Evolutionary conservation across 2,888 invertebrate genomes (phyloP), one percentile per base, ranked within the genome.

Genomic region (Chrysopilus asiliformis): DNA sequence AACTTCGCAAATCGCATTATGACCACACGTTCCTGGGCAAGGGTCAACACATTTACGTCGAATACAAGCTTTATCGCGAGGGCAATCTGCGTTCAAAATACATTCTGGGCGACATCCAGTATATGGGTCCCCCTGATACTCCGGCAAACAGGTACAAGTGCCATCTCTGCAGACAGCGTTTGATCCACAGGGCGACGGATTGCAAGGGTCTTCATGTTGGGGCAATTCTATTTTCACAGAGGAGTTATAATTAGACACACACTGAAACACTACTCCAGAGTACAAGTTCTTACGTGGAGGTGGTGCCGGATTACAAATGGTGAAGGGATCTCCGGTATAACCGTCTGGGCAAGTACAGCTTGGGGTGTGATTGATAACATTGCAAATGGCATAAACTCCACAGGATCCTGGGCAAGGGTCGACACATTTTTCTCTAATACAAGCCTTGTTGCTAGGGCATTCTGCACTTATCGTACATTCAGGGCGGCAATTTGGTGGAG

Each of bases 391-490:
- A 45, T 71, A 70, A 14, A 72, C 52, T 10, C 86, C 87, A 52
- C 87, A 81, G 18, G 81, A 73, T 29, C 82, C 82, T 5, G 74
- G 68, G 52, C 85, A 86, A 12, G 85, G 85, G 56, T 85, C 77
- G 45, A 68, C 68, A 58, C 85, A 86, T 58, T 78, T 80, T 59
- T 76, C 73, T 47, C 72, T 74, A 31, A 84, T 75, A 52, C 86
- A 87, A 5, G 85, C 79, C 51, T 72, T 68, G 47, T 72, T 74
- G 42, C 72, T 76, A 32, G 72, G 61, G 53, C 86, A 86, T 52
- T 85, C 83, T 8, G 76, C 68, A 47, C 79, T 81, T 24, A 77
- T 70, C 4, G 75, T 64, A 55, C 84, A 84, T 55, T 78, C 78
- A 4, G 84, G 83, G 49, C 74, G 68, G 51, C 84, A 85, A 53